Conservation (phyloP, 1,140 invertebrate genomes). For the Coenobita brevimanus region DNA sequence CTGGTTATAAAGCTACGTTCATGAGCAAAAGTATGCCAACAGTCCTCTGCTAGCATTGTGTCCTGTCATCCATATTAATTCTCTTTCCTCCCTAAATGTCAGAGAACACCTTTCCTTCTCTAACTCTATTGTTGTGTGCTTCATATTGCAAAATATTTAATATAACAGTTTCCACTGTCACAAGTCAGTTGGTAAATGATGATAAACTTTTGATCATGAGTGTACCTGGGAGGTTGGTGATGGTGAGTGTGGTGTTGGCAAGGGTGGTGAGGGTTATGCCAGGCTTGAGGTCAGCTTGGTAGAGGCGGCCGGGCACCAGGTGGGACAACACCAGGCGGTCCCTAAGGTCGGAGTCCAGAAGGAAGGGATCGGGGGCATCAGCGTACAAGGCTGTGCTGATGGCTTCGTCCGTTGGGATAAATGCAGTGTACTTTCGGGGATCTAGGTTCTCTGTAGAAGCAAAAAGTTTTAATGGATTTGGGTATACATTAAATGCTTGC, state of each 20-base stretch:
- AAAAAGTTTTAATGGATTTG: background rate
- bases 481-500: conserved; percentile 25
- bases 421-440: conserved; percentile 77
- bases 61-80: too few species aligned
- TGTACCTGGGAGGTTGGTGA: conserved; percentile 71
- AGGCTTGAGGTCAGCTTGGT: conserved; percentile 77
- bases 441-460: conserved; percentile 52
- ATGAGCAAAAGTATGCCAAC: too few species aligned
- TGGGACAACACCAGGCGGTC: conserved; percentile 78
- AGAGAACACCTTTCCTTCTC: too few species aligned
- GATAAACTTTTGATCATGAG: too few species aligned
- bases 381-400: conserved; percentile 77
- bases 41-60: too few species aligned
- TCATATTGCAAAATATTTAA: too few species aligned
- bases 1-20: too few species aligned
- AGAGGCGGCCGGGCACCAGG: conserved; percentile 78
- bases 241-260: conserved; percentile 46
- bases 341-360: conserved; percentile 75
- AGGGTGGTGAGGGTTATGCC: conserved; percentile 73
- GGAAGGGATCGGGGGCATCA: conserved; percentile 77
- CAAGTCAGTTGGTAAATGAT: too few species aligned
- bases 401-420: conserved; percentile 78
- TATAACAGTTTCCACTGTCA: too few species aligned
- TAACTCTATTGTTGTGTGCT: too few species aligned
- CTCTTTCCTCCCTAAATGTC: too few species aligned